phyloP scores from a whole-genome alignment of 1,140 invertebrate genomes.

The Dryas iulia region DNA sequence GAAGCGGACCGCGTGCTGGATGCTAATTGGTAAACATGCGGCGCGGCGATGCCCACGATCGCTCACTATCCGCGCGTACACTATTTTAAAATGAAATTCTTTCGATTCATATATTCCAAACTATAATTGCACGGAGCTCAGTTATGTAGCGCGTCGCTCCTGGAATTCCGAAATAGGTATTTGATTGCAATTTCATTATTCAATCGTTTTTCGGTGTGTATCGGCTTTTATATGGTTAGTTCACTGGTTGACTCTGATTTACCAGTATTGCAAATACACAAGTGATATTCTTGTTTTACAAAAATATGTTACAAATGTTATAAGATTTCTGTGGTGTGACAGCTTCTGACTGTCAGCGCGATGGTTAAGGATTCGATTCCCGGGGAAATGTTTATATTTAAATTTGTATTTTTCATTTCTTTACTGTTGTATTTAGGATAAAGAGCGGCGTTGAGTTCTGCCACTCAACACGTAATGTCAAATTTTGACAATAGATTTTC shows the following conservation, averaged over 20 bases:
- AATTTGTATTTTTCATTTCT: too few species aligned
- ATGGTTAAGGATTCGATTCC: too few species aligned
- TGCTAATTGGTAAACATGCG: conserved; percentile 71
- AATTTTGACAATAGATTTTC: too few species aligned
- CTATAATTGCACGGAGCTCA: conserved; percentile 58
- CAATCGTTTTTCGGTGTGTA: conserved; percentile 47
- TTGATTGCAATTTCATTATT: conserved; percentile 70
- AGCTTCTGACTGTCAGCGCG: too few species aligned
- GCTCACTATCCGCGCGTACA: conserved; percentile 44
- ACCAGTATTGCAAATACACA: background rate
- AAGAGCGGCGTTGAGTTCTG: too few species aligned
- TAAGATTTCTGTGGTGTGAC: too few species aligned
- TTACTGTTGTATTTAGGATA: too few species aligned
- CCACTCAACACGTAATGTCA: too few species aligned
- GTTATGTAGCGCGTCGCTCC: conserved; percentile 44
- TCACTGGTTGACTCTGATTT: background rate
- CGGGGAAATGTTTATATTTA: too few species aligned
- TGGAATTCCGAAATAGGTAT: conserved; percentile 61
- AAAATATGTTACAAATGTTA: too few species aligned
- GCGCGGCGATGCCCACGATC: conserved; percentile 47
- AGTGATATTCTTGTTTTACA: background rate
- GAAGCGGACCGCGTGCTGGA: conserved; percentile 44
- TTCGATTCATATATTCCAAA: conserved; percentile 64
- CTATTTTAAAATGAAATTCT: conserved; percentile 77
- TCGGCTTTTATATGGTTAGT: conserved; percentile 1